These are phyloP conservation scores for Burhinus bistriatus DNA, from an alignment of 2,113 vertebrate species.

Conservation along the genomic window DNA sequence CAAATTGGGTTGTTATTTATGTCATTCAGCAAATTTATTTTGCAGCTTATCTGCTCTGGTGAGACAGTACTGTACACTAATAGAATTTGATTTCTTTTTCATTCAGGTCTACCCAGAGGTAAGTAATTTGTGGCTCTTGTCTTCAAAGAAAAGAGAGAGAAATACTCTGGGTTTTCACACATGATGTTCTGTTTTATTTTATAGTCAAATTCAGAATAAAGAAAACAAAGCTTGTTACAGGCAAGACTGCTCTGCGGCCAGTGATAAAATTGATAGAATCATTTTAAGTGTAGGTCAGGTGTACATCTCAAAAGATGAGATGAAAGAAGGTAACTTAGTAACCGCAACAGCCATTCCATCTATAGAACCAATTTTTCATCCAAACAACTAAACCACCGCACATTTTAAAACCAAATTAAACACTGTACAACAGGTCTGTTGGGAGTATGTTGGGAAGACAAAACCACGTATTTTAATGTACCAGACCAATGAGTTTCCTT, in stretches of 20 bases:
- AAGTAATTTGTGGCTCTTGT: not conserved
- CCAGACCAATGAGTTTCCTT: not conserved
- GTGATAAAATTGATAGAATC: not conserved
- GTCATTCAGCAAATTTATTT: constrained; percentile 10
- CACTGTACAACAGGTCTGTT: not conserved
- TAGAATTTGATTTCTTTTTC: not conserved
- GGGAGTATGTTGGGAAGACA: not conserved
- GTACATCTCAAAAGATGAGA: not conserved
- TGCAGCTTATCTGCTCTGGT: not conserved
- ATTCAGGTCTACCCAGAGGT: not conserved
- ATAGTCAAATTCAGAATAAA: not conserved
- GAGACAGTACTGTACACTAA: not conserved
- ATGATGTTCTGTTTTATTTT: not conserved
- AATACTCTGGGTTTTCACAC: not conserved
- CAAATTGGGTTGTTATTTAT: constrained; percentile 7
- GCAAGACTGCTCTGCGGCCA: not conserved
- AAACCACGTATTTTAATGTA: not conserved
- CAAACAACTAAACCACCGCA: not conserved
- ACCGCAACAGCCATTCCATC: not conserved
- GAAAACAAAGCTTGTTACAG: not conserved
- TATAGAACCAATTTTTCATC: not conserved
- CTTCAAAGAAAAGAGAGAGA: not conserved
- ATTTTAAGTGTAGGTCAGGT: not conserved
- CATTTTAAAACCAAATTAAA: constrained; percentile 33
- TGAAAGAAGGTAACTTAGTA: not conserved